These are phyloP conservation scores for Glomeris marginata DNA, from an alignment of 2,888 invertebrate genomes.

Conservation along the genomic window DNA sequence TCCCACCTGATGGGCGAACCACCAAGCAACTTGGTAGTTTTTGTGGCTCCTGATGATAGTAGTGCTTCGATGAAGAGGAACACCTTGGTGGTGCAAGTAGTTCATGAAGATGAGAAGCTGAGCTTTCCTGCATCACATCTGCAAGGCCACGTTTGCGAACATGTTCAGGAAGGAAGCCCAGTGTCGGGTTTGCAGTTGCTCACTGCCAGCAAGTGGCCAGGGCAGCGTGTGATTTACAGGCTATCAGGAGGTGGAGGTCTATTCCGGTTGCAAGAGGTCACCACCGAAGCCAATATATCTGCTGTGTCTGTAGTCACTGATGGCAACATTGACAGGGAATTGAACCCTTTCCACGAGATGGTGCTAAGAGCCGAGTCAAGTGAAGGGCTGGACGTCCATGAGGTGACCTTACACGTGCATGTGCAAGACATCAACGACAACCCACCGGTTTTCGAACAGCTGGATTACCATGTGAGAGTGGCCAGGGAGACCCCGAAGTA, in stretches of 20 bases:
- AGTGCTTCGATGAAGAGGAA: conserved; percentile 48
- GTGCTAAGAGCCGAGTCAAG: conserved; percentile 65
- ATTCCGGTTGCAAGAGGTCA: conserved; percentile 53
- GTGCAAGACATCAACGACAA: conserved; percentile 85
- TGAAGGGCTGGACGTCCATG: conserved; percentile 62
- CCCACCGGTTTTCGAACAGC: conserved; percentile 63
- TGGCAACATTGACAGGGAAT: conserved; percentile 58
- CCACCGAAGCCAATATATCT: conserved; percentile 22
- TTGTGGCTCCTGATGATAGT: conserved; percentile 56
- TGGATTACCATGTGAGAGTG: conserved; percentile 50
- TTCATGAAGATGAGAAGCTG: conserved; percentile 67
- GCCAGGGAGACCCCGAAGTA: conserved; percentile 51
- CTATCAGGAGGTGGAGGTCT: conserved; percentile 51
- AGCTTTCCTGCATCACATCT: conserved; percentile 50
- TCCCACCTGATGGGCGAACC: conserved; percentile 64
- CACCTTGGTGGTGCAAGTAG: conserved; percentile 61
- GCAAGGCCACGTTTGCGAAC: conserved; percentile 52
- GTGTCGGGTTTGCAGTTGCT: conserved; percentile 56
- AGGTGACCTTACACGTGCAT: conserved; percentile 56
- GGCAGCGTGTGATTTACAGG: conserved; percentile 25
- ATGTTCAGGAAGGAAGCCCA: conserved; percentile 52
- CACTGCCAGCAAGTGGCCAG: conserved; percentile 36
- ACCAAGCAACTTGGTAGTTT: conserved; percentile 62
- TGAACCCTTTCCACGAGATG: conserved; percentile 51
- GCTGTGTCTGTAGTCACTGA: conserved; percentile 27